These are phyloP conservation scores for Philaethria dido DNA, from an alignment of 2,888 invertebrate species.

Conservation along the genomic window DNA sequence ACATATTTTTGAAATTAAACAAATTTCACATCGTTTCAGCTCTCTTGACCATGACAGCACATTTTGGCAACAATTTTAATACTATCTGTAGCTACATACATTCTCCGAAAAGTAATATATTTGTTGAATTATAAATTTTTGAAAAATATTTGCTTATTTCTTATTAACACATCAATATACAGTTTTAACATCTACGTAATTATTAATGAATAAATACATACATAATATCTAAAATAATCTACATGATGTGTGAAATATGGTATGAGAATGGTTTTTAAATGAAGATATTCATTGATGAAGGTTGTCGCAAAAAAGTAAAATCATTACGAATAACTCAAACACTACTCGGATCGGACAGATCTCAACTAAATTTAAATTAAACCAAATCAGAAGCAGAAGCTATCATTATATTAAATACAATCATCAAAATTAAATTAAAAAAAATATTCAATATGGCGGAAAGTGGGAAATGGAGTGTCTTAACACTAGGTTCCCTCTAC, in stretches of 20 bases:
- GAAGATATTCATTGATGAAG: too few relatives aligned
- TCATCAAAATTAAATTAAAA: too few relatives aligned
- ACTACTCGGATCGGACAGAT: too few relatives aligned
- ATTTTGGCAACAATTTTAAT: conserved; percentile 61
- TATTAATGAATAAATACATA: conserved; percentile 1
- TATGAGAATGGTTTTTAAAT: neutral
- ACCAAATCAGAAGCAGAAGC: too few relatives aligned
- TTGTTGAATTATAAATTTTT: conserved; percentile 44
- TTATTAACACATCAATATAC: conserved; percentile 27
- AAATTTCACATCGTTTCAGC: neutral
- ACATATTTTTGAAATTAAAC: too few relatives aligned
- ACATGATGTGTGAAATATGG: neutral
- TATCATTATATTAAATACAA: too few relatives aligned
- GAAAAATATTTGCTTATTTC: conserved; percentile 46
- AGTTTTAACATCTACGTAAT: conserved; percentile 17
- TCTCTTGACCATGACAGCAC: conserved; percentile 42
- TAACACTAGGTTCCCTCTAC: too few relatives aligned
- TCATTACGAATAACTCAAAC: too few relatives aligned
- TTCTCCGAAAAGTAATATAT: conserved; percentile 54
- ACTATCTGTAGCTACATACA: conserved; percentile 49
- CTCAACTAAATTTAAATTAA: too few relatives aligned
- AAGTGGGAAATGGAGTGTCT: too few relatives aligned
- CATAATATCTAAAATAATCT: neutral
- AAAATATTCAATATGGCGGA: too few relatives aligned
- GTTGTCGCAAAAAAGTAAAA: too few relatives aligned